Evolutionary conservation across 2,888 invertebrate genomes (phyloP), one percentile per base, ranked within the genome.

Genomic region (Holacanthella duospinosa): DNA sequence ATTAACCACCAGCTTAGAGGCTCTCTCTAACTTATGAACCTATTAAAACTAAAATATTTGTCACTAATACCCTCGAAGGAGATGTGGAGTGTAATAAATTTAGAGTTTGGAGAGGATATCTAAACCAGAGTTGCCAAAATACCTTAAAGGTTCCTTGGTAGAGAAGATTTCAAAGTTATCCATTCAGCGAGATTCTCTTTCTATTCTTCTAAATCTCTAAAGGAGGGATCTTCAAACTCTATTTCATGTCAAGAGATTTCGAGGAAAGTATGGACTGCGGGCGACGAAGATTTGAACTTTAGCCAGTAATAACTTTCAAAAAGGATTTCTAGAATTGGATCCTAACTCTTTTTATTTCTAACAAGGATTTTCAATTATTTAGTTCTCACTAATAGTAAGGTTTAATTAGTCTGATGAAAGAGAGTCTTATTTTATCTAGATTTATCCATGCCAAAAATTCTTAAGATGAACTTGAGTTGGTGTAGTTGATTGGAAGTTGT

Each of bases 401-500:
- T 48, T 48, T 48, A 48, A 48, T 48, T 48, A 48, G 19, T n/a
- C 4, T 48, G 48, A 48, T 48, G 36, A 36, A 36, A 21, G 12
- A 48, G 48, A 9, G 21, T 21, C 6, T 9, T 9, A 16, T 21
- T n/a, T 21, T 48, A 9, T 21, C n/a, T 4, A 48, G 48, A 48
- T 48, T 48, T 21, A 48, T 48, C 4, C 21, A 4, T 4, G 48
- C 19, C 21, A 48, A 48, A 21, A 48, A 48, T 48, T 48, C 36
- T 16, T 36, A 6, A 6, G 48, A 48, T 4, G 48, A 48, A 4
- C 21, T 21, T 48, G n/a, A 48, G 6, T n/a, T n/a, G n/a, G n/a
- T n/a, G 29, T 59, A 59, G 44, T 59, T 59, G 59, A 59, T 59
- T 59, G 59, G 57, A 57, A 59, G 59, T 24, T 25, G 59, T 3